Evolutionary conservation across 1,140 invertebrate genomes (phyloP).

Genomic region (Stegodyphus dumicola): DNA sequence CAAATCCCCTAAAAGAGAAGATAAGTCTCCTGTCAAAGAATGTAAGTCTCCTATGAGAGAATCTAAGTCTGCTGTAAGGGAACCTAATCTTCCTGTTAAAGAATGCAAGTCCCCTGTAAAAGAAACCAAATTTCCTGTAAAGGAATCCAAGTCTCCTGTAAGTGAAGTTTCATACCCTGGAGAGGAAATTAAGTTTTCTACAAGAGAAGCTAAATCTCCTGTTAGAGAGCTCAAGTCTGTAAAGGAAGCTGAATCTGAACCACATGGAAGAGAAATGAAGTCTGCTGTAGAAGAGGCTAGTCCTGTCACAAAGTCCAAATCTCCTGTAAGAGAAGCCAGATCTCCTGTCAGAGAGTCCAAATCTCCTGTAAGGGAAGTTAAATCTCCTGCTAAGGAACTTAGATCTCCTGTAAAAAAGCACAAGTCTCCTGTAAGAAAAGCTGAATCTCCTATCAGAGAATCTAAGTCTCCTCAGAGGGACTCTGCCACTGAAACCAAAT

Average conservation of each 20-base stretch:
- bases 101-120: neutral
- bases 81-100: neutral
- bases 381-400: neutral
- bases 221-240: neutral
- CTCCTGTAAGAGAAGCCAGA: neutral
- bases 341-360: neutral
- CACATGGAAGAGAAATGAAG: neutral
- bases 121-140: neutral
- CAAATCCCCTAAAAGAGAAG: neutral
- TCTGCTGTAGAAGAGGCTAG: neutral
- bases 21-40: constrained; percentile 2
- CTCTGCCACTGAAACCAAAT: neutral
- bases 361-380: neutral
- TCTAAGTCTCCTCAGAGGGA: neutral
- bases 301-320: neutral
- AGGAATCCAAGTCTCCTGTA: constrained; percentile 1
- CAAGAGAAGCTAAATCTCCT: constrained; percentile 4
- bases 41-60: neutral
- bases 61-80: constrained; percentile 8
- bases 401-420: neutral
- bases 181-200: neutral
- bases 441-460: neutral
- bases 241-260: neutral
- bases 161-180: constrained; percentile 1
- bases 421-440: neutral